Conservation (phyloP, 2,888 invertebrate genomes). For the Machimus rusticus region DNA sequence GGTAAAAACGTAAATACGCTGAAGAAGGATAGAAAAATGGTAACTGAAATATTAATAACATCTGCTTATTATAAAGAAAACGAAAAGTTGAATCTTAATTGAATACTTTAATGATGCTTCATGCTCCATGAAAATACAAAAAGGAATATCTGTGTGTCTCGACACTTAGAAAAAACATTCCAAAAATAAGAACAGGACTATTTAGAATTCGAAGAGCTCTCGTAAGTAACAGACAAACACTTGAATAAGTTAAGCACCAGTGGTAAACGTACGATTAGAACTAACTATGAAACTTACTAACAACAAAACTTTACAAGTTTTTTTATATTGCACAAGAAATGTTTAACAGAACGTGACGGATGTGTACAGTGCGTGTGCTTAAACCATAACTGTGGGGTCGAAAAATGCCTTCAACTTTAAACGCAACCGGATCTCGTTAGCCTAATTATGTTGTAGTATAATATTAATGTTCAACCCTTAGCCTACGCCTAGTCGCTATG, state of each 20-base stretch:
- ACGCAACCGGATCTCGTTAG: background rate
- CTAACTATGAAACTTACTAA: background rate
- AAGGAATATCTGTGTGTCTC: background rate
- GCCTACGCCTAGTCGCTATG: slow-evolving; percentile 36
- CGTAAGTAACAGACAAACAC: slow-evolving; percentile 14
- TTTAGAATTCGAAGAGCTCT: background rate
- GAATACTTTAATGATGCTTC: slow-evolving; percentile 6
- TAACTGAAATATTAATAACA: background rate
- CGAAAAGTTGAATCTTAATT: background rate
- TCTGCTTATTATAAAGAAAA: background rate
- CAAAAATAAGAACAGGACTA: slow-evolving; percentile 9
- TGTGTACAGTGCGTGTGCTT: background rate
- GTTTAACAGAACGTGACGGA: slow-evolving; percentile 19
- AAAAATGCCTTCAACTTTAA: background rate
- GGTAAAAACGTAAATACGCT: background rate
- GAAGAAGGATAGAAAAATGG: background rate
- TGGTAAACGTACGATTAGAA: slow-evolving; percentile 4
- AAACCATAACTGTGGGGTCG: background rate
- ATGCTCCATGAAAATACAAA: slow-evolving; percentile 7
- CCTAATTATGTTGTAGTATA: background rate
- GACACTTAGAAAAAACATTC: slow-evolving; percentile 5
- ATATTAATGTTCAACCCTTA: slow-evolving; percentile 27
- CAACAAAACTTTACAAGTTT: background rate
- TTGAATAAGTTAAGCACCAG: slow-evolving; percentile 23
- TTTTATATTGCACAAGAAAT: background rate